Percentiles rank a stretch among this genome's conserved stretches.
Conservation (phyloP, 2,113 vertebrate genomes). For the Trogon surrucura region DNA sequence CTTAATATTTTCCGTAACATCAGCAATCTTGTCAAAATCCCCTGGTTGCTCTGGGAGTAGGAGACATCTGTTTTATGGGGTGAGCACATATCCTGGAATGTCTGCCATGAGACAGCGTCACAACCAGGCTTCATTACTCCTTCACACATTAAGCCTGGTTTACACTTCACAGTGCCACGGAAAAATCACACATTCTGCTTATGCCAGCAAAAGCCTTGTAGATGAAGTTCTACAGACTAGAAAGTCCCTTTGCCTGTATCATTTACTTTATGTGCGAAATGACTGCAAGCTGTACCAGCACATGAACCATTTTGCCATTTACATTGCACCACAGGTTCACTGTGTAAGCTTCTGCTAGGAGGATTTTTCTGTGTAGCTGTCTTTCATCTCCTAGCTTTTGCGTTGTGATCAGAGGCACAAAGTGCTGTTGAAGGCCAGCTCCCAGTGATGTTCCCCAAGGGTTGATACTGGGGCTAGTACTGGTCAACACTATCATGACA, state of each 20-base stretch:
- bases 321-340: not conserved
- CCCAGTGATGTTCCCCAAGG: too few species aligned
- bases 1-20: slow-evolving; percentile 49
- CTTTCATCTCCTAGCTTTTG: fast-evolving
- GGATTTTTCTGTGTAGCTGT: not conserved
- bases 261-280: not conserved
- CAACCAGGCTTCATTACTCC: not conserved
- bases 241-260: not conserved
- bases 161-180: not conserved
- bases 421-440: not conserved
- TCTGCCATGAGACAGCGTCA: not conserved
- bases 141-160: not conserved
- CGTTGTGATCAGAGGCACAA: not conserved
- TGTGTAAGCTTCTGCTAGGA: not conserved
- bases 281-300: not conserved
- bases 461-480: not conserved
- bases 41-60: not conserved
- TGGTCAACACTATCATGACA: not conserved
- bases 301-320: not conserved
- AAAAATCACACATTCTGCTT: not conserved
- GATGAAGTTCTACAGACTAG: not conserved
- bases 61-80: slow-evolving; percentile 25
- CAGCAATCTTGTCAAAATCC: slow-evolving; percentile 34
- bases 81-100: slow-evolving; percentile 34
- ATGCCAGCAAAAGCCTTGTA: not conserved